phyloP scores from a whole-genome alignment of 2,888 invertebrate genomes.

The Euproctis similis region DNA sequence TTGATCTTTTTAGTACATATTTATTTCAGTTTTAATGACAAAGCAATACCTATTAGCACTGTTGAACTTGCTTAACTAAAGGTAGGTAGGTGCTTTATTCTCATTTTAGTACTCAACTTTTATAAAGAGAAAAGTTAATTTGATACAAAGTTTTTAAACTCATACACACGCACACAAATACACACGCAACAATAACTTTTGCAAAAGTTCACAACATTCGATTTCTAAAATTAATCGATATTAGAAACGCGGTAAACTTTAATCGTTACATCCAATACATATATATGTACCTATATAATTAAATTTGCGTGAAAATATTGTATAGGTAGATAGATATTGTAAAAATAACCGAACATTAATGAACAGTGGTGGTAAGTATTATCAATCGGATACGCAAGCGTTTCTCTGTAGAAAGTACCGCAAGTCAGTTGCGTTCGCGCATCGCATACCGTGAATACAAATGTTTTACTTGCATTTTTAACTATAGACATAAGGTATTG shows the following conservation, averaged over 20 bases:
- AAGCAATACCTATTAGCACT: too few species aligned
- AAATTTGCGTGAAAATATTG: slow-evolving; percentile 31
- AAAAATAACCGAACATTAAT: slow-evolving; percentile 23
- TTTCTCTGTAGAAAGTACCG: slow-evolving; percentile 76
- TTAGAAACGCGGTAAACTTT: slow-evolving; percentile 6
- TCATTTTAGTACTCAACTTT: too few species aligned
- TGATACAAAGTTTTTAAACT: too few species aligned
- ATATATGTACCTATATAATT: slow-evolving; percentile 6
- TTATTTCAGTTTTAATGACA: too few species aligned
- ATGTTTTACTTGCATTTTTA: slow-evolving; percentile 50
- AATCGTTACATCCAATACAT: slow-evolving; percentile 9
- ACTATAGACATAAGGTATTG: slow-evolving; percentile 50
- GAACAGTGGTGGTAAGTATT: slow-evolving; percentile 40
- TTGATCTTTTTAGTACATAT: too few species aligned
- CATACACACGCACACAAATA: too few species aligned
- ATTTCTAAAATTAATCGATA: too few species aligned
- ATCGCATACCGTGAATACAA: slow-evolving; percentile 67
- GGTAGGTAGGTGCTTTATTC: too few species aligned
- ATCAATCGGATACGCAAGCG: slow-evolving; percentile 50
- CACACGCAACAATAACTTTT: too few species aligned
- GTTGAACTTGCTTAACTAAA: too few species aligned
- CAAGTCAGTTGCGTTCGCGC: slow-evolving; percentile 56
- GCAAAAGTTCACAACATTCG: too few species aligned
- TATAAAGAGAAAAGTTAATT: too few species aligned
- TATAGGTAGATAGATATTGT: slow-evolving; percentile 20